Percentiles rank a stretch among this genome's conserved stretches.
Evolutionary conservation across 2,113 vertebrate genomes (phyloP).

Genomic region (Peucedramus taeniatus): DNA sequence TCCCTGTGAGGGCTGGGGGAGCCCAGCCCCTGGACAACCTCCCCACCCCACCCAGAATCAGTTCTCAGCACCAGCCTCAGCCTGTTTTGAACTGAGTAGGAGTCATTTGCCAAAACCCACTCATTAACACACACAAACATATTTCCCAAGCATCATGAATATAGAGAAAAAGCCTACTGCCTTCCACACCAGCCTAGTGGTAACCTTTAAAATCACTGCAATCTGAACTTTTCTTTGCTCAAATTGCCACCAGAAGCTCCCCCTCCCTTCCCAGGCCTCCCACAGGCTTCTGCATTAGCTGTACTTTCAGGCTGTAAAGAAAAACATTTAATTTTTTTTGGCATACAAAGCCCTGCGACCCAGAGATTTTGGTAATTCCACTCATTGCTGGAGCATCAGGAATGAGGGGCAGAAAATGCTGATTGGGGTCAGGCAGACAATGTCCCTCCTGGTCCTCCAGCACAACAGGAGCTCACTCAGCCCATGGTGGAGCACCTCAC

Average conservation of each 20-base stretch:
- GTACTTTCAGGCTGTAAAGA: background rate
- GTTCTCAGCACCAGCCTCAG: background rate
- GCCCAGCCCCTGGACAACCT: background rate
- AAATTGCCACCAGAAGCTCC: background rate
- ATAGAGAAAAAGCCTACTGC: background rate
- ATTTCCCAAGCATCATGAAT: background rate
- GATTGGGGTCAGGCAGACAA: background rate
- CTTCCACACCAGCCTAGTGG: background rate
- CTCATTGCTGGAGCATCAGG: rapidly evolving
- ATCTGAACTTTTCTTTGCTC: background rate
- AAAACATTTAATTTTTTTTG: background rate
- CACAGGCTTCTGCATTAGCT: background rate
- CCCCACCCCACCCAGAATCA: background rate
- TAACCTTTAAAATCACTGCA: background rate
- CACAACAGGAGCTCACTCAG: background rate
- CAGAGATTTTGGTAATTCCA: background rate
- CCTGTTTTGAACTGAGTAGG: background rate
- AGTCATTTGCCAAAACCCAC: background rate
- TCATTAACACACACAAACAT: background rate
- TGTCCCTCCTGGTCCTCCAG: background rate
- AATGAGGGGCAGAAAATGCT: background rate
- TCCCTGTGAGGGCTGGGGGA: rapidly evolving
- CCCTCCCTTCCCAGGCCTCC: background rate
- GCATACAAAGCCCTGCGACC: background rate
- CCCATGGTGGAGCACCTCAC: rapidly evolving